Base-by-base conservation (phyloP, 2,888 invertebrate species). In the Orthosia gothica region DNA sequence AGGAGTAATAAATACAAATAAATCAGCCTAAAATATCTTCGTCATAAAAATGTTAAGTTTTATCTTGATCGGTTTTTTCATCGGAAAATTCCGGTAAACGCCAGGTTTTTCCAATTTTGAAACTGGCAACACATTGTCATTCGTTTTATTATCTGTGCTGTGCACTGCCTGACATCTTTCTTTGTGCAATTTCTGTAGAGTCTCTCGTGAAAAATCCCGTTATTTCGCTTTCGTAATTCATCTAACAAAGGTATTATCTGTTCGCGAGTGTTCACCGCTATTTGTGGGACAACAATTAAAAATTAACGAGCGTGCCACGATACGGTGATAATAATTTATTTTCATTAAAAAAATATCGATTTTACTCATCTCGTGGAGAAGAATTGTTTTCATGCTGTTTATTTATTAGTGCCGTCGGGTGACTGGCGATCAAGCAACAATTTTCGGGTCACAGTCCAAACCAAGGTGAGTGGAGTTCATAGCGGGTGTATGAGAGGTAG, bases 211-310 rank as follows among this genome's bases (percentile, higher is more conserved):
- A 94, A 93, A 93, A 93, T 96, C 95, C 96, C 96, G 95, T 96
- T 96, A 96, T 92, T 94, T 94, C 90, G 91, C 95, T 95, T 94
- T 95, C 94, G 93, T 94, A 95, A 94, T 93, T 93, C 92, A 91
- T 93, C 82, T 94, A 94, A 95, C 94, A 94, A 95, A 95, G 93
- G 92, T 92, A 92, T 92, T 93, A 91, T 91, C 91, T 92, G 91
- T 92, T 93, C 91, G 90, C 89, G 92, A 92, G 92, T 91, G 91
- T 92, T 90, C 88, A 89, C 86, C 84, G 90, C 89, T 87, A 87
- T 92, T 91, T 90, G 89, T 90, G 87, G 85, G 91, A 89, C 88
- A 90, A 89, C 85, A 89, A 88, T 87, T 89, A 90, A 89, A 89
- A 85, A 89, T 90, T 89, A 85, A 86, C 89, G 86, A 90, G 86